Evolutionary conservation across 2,113 vertebrate species (phyloP).

Genomic region (Daubentonia madagascariensis): DNA sequence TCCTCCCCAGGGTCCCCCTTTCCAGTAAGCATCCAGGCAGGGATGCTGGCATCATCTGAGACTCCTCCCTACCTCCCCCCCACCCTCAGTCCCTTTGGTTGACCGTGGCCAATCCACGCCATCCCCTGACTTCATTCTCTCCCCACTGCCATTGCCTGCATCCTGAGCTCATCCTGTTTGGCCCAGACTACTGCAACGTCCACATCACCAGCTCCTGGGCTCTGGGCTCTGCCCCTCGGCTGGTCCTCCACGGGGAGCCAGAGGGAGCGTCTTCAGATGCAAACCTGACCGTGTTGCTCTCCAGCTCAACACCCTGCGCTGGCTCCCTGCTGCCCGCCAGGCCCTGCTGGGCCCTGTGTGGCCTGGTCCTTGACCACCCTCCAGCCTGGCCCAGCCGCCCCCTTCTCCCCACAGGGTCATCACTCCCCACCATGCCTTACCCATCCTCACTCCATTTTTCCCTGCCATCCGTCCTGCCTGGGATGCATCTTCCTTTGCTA

Average conservation of each 20-base stretch:
- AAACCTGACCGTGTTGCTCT: background rate
- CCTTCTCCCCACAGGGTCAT: too few species aligned
- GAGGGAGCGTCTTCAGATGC: background rate
- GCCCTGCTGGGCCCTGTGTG: background rate
- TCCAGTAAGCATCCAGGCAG: background rate
- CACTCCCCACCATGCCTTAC: rapidly evolving
- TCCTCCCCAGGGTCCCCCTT: background rate
- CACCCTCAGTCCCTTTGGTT: background rate
- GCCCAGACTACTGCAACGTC: background rate
- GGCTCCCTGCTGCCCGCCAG: background rate
- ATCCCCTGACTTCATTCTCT: background rate
- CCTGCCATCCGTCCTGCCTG: background rate
- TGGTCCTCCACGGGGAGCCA: background rate
- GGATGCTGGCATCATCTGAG: background rate
- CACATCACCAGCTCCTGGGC: background rate
- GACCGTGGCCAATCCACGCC: background rate
- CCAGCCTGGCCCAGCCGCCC: too few species aligned
- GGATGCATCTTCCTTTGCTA: background rate
- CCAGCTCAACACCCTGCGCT: rapidly evolving
- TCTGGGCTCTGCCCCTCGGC: background rate
- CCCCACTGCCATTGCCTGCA: background rate
- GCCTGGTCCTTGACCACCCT: background rate
- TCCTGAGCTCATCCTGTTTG: background rate
- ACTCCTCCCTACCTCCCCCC: background rate
- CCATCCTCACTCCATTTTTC: rapidly evolving